These are phyloP conservation scores for Pseudanteris insignis DNA, from an alignment of 2,888 invertebrate species.

Conservation along the genomic window DNA sequence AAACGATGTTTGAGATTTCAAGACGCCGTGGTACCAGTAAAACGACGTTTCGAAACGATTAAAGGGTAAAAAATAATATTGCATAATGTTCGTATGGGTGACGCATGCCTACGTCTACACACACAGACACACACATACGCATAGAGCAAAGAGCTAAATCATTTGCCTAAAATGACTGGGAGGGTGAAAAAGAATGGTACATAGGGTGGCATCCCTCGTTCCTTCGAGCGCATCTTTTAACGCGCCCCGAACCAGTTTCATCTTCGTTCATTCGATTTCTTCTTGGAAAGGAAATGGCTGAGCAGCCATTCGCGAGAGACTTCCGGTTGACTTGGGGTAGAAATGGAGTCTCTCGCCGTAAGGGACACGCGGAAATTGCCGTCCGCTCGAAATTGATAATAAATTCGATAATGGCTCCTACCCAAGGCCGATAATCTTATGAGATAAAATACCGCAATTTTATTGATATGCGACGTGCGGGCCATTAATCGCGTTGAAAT, in stretches of 20 bases:
- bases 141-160: conserved; percentile 32
- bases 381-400: conserved; percentile 64
- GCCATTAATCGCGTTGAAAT: conserved; percentile 5
- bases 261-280: conserved; percentile 59
- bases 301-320: conserved; percentile 65
- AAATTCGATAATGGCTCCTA: conserved; percentile 61
- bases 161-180: conserved; percentile 40
- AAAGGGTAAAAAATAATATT: conserved; percentile 34
- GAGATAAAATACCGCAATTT: conserved; percentile 61
- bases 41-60: conserved; percentile 25
- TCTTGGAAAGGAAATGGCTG: conserved; percentile 64
- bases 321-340: conserved; percentile 62
- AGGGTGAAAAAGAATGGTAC: conserved; percentile 30
- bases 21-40: conserved; percentile 6
- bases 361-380: conserved; percentile 58
- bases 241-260: conserved; percentile 48
- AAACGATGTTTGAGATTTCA: neutral
- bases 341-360: conserved; percentile 57
- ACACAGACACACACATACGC: conserved; percentile 1
- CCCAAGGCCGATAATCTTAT: conserved; percentile 54
- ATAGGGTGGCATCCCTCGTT: conserved; percentile 37
- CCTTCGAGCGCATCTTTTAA: conserved; percentile 52
- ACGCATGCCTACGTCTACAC: too few relatives aligned
- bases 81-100: conserved; percentile 11
- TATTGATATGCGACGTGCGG: conserved; percentile 52